Conservation (phyloP, 1,140 invertebrate species). For the Drosophila cardini region DNA sequence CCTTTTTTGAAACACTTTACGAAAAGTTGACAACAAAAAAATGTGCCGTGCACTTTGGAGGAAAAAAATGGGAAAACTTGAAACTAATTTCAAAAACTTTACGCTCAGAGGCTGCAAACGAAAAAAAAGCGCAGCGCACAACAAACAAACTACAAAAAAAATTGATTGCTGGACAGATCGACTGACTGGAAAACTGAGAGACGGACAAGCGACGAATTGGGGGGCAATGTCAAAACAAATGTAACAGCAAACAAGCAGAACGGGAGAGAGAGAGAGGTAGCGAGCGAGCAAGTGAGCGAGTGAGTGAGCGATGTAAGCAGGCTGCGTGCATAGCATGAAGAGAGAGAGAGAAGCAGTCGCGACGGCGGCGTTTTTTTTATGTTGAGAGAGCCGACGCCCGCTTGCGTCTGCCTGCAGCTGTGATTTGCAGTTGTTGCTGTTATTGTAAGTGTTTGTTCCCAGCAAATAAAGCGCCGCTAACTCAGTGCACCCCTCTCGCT, state of each 20-base stretch:
- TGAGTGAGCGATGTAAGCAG: neutral
- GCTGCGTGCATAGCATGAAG: neutral
- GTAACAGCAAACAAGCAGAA: slow-evolving; percentile 31
- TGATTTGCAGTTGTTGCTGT: slow-evolving; percentile 42
- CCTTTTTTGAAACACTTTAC: slow-evolving; percentile 34
- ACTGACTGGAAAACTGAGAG: slow-evolving; percentile 28
- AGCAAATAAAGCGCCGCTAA: slow-evolving; percentile 50
- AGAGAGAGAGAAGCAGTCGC: slow-evolving; percentile 3
- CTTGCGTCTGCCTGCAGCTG: slow-evolving; percentile 43
- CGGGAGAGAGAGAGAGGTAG: neutral
- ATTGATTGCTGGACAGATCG: slow-evolving; percentile 37
- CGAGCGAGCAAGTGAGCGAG: neutral
- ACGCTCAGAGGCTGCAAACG: slow-evolving; percentile 34
- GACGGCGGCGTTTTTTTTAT: slow-evolving; percentile 49
- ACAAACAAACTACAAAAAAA: slow-evolving; percentile 37
- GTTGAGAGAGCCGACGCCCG: slow-evolving; percentile 43
- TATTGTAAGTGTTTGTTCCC: slow-evolving; percentile 50
- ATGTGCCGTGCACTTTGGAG: slow-evolving; percentile 17
- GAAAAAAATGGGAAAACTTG: slow-evolving; percentile 48
- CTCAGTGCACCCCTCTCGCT: slow-evolving; percentile 13
- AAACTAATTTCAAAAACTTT: slow-evolving; percentile 57
- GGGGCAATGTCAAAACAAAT: slow-evolving; percentile 53
- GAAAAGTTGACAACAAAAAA: slow-evolving; percentile 43
- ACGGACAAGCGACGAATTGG: slow-evolving; percentile 21
- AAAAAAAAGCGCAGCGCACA: slow-evolving; percentile 27